A percentile compares a stretch with the other conserved stretches of the same genome.
Conservation (phyloP, 2,113 vertebrate genomes). For the Tetraodon nigroviridis region DNA sequence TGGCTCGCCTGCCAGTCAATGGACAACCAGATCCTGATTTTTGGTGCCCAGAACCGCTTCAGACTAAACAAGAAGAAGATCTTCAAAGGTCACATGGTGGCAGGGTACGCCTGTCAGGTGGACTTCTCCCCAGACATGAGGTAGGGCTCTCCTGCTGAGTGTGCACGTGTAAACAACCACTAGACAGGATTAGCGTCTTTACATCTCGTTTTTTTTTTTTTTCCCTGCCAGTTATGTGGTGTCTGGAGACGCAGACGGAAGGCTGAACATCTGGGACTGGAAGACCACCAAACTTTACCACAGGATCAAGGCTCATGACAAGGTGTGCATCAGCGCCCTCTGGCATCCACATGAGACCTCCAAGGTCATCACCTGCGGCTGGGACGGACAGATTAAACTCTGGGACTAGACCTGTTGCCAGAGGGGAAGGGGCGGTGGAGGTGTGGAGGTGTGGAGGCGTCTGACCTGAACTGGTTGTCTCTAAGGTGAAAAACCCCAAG, state of each 20-base stretch:
- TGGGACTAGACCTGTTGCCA: conserved; percentile 80
- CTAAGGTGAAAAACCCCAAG: not conserved
- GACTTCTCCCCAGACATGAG: conserved; percentile 99
- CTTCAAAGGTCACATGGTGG: conserved; percentile 99
- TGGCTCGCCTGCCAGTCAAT: conserved; percentile 98
- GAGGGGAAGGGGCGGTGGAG: not conserved
- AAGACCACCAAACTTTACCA: conserved; percentile 99
- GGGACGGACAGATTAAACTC: conserved; percentile 97
- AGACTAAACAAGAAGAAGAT: conserved; percentile 99
- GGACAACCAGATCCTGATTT: conserved; percentile 99
- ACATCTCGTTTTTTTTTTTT: not conserved
- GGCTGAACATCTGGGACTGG: conserved; percentile 99
- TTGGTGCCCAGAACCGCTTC: conserved; percentile 97
- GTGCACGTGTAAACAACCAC: not conserved
- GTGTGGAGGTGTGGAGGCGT: not conserved
- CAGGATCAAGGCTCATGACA: conserved; percentile 95
- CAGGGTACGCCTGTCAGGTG: conserved; percentile 97
- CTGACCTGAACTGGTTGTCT: conserved; percentile 9
- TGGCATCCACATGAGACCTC: conserved; percentile 99
- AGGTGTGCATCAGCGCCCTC: conserved; percentile 95
- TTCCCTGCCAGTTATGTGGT: conserved; percentile 89
- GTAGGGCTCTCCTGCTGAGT: conserved; percentile 55
- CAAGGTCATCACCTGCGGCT: conserved; percentile 96
- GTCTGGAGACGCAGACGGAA: conserved; percentile 98
- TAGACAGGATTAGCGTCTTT: conserved; percentile 9